Evolutionary conservation across 2,888 invertebrate genomes (phyloP).

Genomic region (Drosophila paramelanica): DNA sequence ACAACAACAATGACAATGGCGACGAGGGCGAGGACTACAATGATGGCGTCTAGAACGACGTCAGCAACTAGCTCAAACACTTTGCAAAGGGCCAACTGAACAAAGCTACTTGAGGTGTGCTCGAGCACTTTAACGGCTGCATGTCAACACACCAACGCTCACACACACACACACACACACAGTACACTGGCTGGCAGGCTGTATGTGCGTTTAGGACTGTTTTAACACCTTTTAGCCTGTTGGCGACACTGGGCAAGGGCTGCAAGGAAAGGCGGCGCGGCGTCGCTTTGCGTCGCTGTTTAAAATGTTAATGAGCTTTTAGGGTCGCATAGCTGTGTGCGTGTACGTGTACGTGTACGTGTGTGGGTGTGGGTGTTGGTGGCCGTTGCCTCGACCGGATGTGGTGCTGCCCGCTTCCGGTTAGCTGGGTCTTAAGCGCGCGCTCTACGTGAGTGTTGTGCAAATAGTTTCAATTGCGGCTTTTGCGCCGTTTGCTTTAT

Average conservation of each 20-base stretch:
- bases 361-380: slow-evolving; percentile 4
- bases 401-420: slow-evolving; percentile 78
- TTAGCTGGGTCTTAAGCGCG: slow-evolving; percentile 77
- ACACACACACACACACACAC: slow-evolving; percentile 20
- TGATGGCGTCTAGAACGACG: slow-evolving; percentile 44
- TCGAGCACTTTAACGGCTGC: slow-evolving; percentile 80
- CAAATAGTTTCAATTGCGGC: slow-evolving; percentile 82
- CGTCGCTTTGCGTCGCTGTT: slow-evolving; percentile 72
- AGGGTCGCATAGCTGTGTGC: slow-evolving; percentile 55
- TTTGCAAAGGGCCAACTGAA: slow-evolving; percentile 77
- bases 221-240: slow-evolving; percentile 74
- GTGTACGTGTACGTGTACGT: slow-evolving; percentile 10
- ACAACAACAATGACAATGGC: slow-evolving; percentile 3
- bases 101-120: slow-evolving; percentile 81
- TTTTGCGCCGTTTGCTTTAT: slow-evolving; percentile 79
- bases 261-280: slow-evolving; percentile 19
- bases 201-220: slow-evolving; percentile 70
- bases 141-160: slow-evolving; percentile 67
- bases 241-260: slow-evolving; percentile 14
- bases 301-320: slow-evolving; percentile 81
- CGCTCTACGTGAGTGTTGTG: slow-evolving; percentile 80
- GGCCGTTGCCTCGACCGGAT: slow-evolving; percentile 63
- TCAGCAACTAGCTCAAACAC: slow-evolving; percentile 70
- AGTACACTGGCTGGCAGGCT: slow-evolving; percentile 12
- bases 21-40: slow-evolving; percentile 20